These are phyloP conservation scores for Anhinga anhinga DNA, from an alignment of 2,113 vertebrate species.

Conservation along the genomic window DNA sequence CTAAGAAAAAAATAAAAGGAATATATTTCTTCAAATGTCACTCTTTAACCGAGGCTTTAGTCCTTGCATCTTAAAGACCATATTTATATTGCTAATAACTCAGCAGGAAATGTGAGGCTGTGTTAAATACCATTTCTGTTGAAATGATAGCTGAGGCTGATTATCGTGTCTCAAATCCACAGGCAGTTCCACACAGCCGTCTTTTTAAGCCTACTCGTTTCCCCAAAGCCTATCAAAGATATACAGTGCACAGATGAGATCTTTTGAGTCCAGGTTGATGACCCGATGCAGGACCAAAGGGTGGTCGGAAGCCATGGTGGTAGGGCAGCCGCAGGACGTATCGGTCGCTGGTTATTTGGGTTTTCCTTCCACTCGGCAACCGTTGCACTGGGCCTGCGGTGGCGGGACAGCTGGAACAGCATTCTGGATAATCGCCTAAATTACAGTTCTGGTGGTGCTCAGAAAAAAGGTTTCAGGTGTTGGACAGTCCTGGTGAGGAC, in stretches of 20 bases:
- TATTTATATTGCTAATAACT: not conserved
- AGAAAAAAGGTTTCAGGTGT: not conserved
- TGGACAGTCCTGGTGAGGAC: not conserved
- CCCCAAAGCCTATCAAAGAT: not conserved
- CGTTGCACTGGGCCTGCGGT: rapidly evolving
- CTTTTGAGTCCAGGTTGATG: not conserved
- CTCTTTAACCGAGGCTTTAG: not conserved
- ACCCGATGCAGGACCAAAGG: no score
- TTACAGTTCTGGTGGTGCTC: not conserved
- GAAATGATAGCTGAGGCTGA: not conserved
- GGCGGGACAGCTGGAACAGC: not conserved
- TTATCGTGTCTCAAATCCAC: not conserved
- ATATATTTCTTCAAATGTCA: not conserved
- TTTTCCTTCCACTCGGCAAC: not conserved
- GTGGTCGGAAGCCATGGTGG: not conserved
- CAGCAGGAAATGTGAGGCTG: not conserved
- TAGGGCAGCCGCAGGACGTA: not conserved
- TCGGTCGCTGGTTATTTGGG: not conserved
- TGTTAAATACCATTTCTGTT: not conserved
- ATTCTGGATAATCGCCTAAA: not conserved
- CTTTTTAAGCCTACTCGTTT: not conserved
- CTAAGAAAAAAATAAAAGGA: not conserved
- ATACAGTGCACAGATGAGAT: no score
- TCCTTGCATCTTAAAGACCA: not conserved
- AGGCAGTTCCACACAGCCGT: not conserved